Conservation (phyloP, 2,797 vertebrate genomes). For the Rhynchonycteris naso region DNA sequence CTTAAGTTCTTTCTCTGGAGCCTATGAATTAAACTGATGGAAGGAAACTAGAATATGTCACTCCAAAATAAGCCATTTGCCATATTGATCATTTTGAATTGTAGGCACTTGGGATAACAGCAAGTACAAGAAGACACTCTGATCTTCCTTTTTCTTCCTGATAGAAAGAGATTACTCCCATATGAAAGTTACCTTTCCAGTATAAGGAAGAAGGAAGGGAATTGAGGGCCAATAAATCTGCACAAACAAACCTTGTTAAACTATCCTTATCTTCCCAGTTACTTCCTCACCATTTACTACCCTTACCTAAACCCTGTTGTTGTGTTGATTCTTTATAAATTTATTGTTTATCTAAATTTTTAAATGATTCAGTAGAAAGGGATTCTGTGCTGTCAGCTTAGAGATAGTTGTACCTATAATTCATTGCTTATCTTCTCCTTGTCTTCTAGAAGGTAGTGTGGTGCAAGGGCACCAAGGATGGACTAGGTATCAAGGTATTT, state of each 20-base stretch:
- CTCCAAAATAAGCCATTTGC: not conserved
- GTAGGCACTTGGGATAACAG: not conserved
- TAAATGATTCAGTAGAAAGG: not conserved
- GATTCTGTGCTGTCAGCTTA: not conserved
- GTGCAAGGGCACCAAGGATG: not conserved
- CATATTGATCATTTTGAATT: not conserved
- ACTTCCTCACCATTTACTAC: not conserved
- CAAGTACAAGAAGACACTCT: not conserved
- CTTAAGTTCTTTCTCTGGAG: not conserved
- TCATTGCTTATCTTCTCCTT: not conserved
- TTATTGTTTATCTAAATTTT: not conserved
- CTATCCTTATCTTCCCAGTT: not conserved
- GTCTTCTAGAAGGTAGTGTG: not conserved
- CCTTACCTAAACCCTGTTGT: not conserved
- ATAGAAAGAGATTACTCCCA: not conserved
- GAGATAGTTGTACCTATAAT: not conserved
- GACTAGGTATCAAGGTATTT: not conserved
- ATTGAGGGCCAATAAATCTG: not conserved
- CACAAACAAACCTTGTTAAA: not conserved
- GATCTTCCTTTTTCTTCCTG: not conserved
- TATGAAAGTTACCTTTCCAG: not conserved
- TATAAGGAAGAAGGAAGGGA: not conserved
- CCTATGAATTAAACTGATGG: not conserved
- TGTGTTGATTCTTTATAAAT: not conserved
- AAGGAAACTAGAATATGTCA: not conserved